Evolutionary conservation across 2,113 vertebrate species (phyloP).

Genomic region (Perca fluviatilis): DNA sequence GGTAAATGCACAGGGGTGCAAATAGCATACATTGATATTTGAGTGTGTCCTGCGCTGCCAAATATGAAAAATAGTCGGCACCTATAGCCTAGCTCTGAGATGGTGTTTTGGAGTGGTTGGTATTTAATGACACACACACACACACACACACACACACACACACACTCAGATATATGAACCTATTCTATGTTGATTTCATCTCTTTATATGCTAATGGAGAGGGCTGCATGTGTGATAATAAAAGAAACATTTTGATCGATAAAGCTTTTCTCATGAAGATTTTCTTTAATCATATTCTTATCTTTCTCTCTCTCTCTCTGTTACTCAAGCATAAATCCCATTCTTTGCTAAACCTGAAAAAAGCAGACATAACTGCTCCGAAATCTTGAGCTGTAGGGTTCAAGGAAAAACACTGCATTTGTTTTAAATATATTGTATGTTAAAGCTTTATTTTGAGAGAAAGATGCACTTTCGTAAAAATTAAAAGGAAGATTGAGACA

Average conservation of each 20-base stretch:
- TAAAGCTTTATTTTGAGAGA: not conserved
- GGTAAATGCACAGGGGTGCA: no score
- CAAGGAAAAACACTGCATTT: not conserved
- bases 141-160: not conserved
- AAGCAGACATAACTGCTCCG: not conserved
- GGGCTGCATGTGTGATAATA: conserved; percentile 1
- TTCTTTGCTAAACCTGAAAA: not conserved
- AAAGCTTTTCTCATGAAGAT: conserved; percentile 19
- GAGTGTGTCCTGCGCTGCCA: no score
- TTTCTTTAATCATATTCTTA: conserved; percentile 11
- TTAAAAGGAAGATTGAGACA: not conserved
- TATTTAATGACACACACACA: no score
- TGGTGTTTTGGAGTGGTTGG: no score
- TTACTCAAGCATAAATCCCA: conserved; percentile 3
- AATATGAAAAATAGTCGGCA: no score
- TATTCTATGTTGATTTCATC: conserved; percentile 7
- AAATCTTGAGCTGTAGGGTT: not conserved
- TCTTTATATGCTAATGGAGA: conserved; percentile 22
- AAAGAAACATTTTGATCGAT: not conserved
- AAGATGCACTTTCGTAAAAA: not conserved
- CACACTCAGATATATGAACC: not conserved
- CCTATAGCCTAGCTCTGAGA: no score
- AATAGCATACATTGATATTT: no score
- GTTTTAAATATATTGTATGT: no score
- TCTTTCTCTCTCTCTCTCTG: not conserved